A percentile compares a stretch with the other conserved stretches of the same genome.
Conservation (phyloP, 2,113 vertebrate genomes). For the Lepus europaeus region DNA sequence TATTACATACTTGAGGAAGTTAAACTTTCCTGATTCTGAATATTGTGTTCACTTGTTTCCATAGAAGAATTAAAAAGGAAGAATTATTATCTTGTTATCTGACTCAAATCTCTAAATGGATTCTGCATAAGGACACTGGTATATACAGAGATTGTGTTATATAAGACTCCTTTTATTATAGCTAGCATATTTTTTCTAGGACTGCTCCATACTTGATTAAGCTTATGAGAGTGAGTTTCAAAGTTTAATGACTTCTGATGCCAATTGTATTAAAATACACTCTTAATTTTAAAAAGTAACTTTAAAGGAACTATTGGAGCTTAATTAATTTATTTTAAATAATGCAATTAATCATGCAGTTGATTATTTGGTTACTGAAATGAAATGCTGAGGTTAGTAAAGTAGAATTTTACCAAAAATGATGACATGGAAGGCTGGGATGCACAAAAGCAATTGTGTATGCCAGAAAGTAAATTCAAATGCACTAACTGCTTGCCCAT, state of each 20-base stretch:
- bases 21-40: neutral
- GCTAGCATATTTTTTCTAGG: neutral
- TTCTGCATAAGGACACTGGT: neutral
- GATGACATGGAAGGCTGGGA: neutral
- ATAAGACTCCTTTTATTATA: neutral
- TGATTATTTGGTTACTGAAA: slow-evolving; percentile 55
- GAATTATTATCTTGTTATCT: neutral
- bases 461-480: neutral
- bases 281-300: slow-evolving; percentile 35
- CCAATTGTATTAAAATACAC: slow-evolving; percentile 24
- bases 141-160: neutral
- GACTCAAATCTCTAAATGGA: neutral
- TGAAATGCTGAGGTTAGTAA: slow-evolving; percentile 16
- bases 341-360: neutral
- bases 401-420: slow-evolving; percentile 29
- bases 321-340: slow-evolving; percentile 55
- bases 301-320: slow-evolving; percentile 26
- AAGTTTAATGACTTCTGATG: slow-evolving; percentile 31
- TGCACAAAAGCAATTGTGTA: neutral
- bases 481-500: neutral
- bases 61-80: neutral
- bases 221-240: neutral
- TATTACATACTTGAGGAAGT: neutral
- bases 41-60: neutral
- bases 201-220: neutral